Conservation (phyloP, 2,888 invertebrate genomes). For the Sarcophaga subvicina region DNA sequence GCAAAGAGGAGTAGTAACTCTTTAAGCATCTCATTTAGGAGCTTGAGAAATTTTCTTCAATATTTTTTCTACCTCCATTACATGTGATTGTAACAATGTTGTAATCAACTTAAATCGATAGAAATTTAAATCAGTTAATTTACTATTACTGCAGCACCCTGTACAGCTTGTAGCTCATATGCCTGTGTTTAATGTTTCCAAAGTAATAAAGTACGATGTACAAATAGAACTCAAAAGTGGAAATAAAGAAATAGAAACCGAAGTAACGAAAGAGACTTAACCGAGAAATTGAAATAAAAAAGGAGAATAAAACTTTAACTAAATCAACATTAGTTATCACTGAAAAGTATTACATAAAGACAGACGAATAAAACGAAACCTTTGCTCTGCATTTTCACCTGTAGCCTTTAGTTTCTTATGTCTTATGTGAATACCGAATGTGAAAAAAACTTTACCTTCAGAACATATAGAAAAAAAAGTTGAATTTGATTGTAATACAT, state of each 20-base stretch:
- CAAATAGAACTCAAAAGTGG: background rate
- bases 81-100: too few species aligned
- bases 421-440: background rate
- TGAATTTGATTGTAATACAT: slow-evolving; percentile 18
- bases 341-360: background rate
- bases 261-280: slow-evolving; percentile 18
- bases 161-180: background rate
- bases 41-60: too few species aligned
- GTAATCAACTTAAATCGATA: too few species aligned
- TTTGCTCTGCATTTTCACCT: slow-evolving; percentile 24
- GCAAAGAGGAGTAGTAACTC: too few species aligned
- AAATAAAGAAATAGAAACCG: background rate
- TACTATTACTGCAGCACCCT: background rate
- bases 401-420: background rate
- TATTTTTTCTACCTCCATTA: too few species aligned
- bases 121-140: too few species aligned
- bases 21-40: too few species aligned
- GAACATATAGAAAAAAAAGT: background rate
- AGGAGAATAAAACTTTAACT: slow-evolving; percentile 34
- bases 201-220: slow-evolving; percentile 46
- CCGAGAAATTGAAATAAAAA: too few species aligned
- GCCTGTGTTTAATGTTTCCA: slow-evolving; percentile 23
- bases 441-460: background rate
- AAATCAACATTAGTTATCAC: slow-evolving; percentile 51
- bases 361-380: slow-evolving; percentile 1